phyloP scores from a whole-genome alignment of 2,797 vertebrate genomes.

The Chromis chromis region DNA sequence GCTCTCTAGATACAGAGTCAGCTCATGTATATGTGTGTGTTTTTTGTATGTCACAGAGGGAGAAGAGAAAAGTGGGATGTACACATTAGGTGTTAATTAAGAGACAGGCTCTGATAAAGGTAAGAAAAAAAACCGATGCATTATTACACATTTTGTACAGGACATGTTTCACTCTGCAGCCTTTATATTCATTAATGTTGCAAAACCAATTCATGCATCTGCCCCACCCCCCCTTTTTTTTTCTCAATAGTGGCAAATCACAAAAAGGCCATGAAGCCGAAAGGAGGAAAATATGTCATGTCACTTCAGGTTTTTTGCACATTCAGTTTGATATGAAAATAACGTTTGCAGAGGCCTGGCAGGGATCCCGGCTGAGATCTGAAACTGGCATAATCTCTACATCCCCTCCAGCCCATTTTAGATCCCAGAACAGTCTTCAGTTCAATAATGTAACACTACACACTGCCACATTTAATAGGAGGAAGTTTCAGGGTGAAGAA shows the following conservation, averaged over 20 bases:
- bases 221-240: too few species aligned
- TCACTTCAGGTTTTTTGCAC: conserved; percentile 49
- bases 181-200: conserved; percentile 45
- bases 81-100: conserved; percentile 14
- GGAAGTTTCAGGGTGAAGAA: conserved; percentile 63
- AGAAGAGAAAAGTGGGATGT: conserved; percentile 3
- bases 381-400: conserved; percentile 61
- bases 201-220: conserved; percentile 29
- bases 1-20: conserved; percentile 34
- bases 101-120: not conserved
- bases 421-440: conserved; percentile 50
- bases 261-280: conserved; percentile 27
- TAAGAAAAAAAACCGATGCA: not conserved
- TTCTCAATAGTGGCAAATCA: conserved; percentile 21
- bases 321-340: conserved; percentile 63
- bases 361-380: conserved; percentile 48
- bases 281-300: conserved; percentile 41
- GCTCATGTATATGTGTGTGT: conserved; percentile 28
- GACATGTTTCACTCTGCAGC: conserved; percentile 6
- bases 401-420: conserved; percentile 68
- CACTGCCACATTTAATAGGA: conserved; percentile 66
- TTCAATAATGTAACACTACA: conserved; percentile 78
- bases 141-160: not conserved
- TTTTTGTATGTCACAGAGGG: not conserved
- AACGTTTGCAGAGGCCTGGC: conserved; percentile 39